phyloP scores from a whole-genome alignment of 2,113 vertebrate genomes.

The Corythornis vintsioides region DNA sequence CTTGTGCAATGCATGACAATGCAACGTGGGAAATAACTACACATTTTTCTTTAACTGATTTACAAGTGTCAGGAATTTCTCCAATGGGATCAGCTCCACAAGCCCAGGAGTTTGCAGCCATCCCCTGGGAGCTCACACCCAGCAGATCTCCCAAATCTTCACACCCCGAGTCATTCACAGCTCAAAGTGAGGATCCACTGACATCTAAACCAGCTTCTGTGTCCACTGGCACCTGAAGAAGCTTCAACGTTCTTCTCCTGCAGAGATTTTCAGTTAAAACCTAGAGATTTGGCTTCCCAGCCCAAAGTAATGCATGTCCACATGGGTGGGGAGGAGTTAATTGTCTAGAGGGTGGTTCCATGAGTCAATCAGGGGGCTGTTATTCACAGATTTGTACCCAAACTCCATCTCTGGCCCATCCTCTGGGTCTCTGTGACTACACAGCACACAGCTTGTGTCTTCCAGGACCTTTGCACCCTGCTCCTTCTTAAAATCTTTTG shows the following conservation, averaged over 20 bases:
- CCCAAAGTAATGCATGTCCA: not conserved
- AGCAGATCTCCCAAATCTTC: not conserved
- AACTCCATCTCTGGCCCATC: not conserved
- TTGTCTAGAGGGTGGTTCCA: not conserved
- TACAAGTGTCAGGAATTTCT: not conserved
- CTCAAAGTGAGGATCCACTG: not conserved
- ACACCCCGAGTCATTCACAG: not conserved
- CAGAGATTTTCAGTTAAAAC: constrained; percentile 19
- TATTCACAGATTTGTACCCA: not conserved
- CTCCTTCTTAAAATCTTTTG: not conserved
- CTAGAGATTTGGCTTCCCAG: not conserved
- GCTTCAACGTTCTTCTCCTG: not conserved
- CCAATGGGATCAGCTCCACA: not conserved
- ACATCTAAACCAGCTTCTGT: not conserved
- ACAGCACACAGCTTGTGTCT: not conserved
- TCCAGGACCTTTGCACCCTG: not conserved
- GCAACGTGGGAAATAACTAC: not conserved
- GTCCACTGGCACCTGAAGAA: not conserved
- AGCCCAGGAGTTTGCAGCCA: not conserved
- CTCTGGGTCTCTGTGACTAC: not conserved
- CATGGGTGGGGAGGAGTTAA: not conserved
- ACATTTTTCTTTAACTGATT: not conserved
- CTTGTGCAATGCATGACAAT: not conserved
- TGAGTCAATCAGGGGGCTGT: not conserved
- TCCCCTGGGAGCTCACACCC: not conserved